These are phyloP conservation scores for Eptesicus fuscus DNA, from an alignment of 2,113 vertebrate genomes.

Conservation along the genomic window DNA sequence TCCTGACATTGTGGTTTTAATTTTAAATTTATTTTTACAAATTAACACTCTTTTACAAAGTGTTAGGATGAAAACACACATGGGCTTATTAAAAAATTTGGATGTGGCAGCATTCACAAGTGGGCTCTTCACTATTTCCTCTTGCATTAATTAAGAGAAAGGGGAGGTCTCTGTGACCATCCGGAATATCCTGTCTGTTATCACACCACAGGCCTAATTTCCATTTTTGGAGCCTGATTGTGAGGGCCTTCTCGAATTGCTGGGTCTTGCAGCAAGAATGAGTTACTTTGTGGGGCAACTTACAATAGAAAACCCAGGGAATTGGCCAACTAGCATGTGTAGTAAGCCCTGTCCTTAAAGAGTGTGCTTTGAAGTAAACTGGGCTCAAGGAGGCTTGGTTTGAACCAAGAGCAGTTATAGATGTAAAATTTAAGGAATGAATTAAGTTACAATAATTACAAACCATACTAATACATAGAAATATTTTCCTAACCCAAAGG, in stretches of 20 bases:
- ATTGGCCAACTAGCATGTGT: rapidly evolving
- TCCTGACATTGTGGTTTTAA: constrained; percentile 20
- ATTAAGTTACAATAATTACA: neutral
- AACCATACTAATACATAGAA: neutral
- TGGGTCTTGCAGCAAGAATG: neutral
- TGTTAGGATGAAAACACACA: constrained; percentile 17
- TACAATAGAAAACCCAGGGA: neutral
- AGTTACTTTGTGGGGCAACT: neutral
- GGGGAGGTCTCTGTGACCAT: neutral
- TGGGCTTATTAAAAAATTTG: neutral
- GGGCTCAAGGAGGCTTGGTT: neutral
- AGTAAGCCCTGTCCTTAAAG: neutral
- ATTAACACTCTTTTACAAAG: constrained; percentile 54
- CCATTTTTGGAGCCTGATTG: neutral
- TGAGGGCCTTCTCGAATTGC: rapidly evolving
- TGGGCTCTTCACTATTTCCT: neutral
- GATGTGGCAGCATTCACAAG: neutral
- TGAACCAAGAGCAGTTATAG: neutral
- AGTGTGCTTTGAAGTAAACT: neutral
- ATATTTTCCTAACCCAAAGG: neutral
- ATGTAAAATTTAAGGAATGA: neutral
- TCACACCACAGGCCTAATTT: neutral
- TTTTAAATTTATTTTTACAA: constrained; percentile 55
- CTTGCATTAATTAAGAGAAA: neutral
- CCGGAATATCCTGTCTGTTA: neutral